Base-by-base conservation (phyloP, 92 coral and sea anemone genomes). In the Pocillopora grandis region DNA sequence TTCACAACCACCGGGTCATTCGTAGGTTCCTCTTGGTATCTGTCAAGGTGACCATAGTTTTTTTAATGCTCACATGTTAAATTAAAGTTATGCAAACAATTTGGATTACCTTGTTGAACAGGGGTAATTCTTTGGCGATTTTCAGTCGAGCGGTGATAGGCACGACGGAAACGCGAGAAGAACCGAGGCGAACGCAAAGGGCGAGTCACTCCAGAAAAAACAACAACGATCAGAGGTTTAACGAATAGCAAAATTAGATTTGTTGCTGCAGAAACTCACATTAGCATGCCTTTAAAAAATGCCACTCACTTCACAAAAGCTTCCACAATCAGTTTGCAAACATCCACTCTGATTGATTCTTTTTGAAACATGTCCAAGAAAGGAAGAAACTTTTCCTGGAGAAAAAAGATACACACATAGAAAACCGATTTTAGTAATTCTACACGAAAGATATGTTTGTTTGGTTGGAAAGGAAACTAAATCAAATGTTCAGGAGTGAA, bases 281-380 rank as follows among this genome's bases (percentile, higher is more conserved):
- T 7, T 3, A 48, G 33, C 12, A 16, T 18, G 37, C 57, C 42
- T 37, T 10, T 14, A 19, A 56, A 2, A 58, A 8, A 3, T 9
- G 23, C 11, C 52, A 68, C 96, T 70, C 80, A 97, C 99, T 92
- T 94, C 33, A 89, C 90, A 82, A 97, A 97, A 1, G 98, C 97
- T 68, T 94, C 95, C 99, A 97, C 89, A 52, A 97, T 92, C 67
- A 94, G 71, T 61, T 93, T 93, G 80, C 98, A 97, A 9, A 98
- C 94, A 4, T 97, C 99, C 2, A 95, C 95, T 72, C 94, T 97
- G 56, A 97, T 94, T 2, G 94, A 37, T 83, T 97, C 99, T 75
- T 97, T 97, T 87, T 97, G 99, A 73, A 97, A 97, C 96, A 97
- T 92, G 91, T 94, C 99, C 75, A 97, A 81, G 90, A 97, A 94